phyloP scores from a whole-genome alignment of 2,888 invertebrate species.

The Hirtodrosophila confusa region DNA sequence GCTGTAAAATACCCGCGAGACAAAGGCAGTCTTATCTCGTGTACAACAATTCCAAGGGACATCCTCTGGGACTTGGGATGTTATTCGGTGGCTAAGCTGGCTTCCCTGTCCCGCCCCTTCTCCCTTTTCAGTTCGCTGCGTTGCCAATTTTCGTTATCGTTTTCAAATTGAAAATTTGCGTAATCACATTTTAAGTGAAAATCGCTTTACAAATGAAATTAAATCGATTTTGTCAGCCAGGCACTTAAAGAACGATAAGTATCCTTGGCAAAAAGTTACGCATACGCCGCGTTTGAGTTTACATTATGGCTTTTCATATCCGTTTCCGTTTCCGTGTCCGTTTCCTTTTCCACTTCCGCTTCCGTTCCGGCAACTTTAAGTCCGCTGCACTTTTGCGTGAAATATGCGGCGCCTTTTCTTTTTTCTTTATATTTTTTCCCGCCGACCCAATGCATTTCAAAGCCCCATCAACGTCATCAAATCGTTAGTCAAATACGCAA shows the following conservation, averaged over 20 bases:
- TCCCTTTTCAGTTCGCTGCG: constrained; percentile 8
- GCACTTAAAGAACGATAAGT: constrained; percentile 46
- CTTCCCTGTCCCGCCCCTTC: not conserved
- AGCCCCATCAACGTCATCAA: constrained; percentile 73
- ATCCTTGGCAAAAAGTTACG: constrained; percentile 49
- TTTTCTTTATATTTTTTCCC: constrained; percentile 3
- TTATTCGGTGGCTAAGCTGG: constrained; percentile 1
- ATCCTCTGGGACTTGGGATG: constrained; percentile 43
- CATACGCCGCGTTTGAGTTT: constrained; percentile 43
- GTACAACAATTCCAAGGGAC: constrained; percentile 40
- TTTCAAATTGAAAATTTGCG: constrained; percentile 81
- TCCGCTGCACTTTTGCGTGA: constrained; percentile 45
- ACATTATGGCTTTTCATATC: constrained; percentile 70
- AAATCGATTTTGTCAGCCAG: constrained; percentile 67
- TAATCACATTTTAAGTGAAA: constrained; percentile 82
- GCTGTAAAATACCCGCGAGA: constrained; percentile 46
- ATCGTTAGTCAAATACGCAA: constrained; percentile 72
- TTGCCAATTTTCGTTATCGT: constrained; percentile 74
- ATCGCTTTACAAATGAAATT: constrained; percentile 76
- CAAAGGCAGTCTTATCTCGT: constrained; percentile 43
- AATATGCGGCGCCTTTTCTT: constrained; percentile 36
- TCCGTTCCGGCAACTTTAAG: constrained; percentile 46
- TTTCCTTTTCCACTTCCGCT: constrained; percentile 20
- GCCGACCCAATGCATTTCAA: constrained; percentile 52
- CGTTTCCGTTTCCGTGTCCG: constrained; percentile 42